These are phyloP conservation scores for Plestiodon gilberti DNA, from an alignment of 2,113 vertebrate species.

Conservation along the genomic window DNA sequence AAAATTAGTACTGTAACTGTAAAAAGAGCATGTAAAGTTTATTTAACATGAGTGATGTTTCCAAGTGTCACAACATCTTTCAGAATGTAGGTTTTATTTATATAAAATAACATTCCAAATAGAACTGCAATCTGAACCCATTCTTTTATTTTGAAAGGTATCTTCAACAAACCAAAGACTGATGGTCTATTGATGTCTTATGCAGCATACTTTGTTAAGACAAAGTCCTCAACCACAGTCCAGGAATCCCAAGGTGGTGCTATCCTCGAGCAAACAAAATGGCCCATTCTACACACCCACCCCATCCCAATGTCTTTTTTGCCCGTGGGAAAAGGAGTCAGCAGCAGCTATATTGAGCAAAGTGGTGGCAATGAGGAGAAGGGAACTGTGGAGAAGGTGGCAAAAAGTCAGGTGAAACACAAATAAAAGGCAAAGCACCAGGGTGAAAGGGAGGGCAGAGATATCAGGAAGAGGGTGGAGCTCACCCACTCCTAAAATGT, in stretches of 20 bases:
- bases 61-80: background rate
- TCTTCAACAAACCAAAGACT: background rate
- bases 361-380: too few species aligned
- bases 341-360: too few species aligned
- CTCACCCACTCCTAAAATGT: background rate
- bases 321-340: too few species aligned
- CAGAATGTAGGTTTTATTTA: background rate
- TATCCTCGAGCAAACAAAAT: background rate
- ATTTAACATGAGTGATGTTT: background rate
- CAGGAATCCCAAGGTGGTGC: too few species aligned
- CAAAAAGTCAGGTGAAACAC: too few species aligned
- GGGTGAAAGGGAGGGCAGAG: too few species aligned
- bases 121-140: constrained; percentile 25
- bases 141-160: background rate
- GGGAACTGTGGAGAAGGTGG: too few species aligned
- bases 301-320: too few species aligned
- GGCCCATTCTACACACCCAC: too few species aligned
- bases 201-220: background rate
- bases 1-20: background rate
- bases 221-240: background rate
- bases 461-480: background rate
- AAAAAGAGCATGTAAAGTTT: background rate
- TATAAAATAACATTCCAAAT: background rate
- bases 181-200: background rate
- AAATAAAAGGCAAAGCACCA: too few species aligned